Percentiles rank a stretch among this genome's conserved stretches.
These are phyloP conservation scores for Microchrysa polita DNA, from an alignment of 2,888 invertebrate genomes.

Conservation along the genomic window DNA sequence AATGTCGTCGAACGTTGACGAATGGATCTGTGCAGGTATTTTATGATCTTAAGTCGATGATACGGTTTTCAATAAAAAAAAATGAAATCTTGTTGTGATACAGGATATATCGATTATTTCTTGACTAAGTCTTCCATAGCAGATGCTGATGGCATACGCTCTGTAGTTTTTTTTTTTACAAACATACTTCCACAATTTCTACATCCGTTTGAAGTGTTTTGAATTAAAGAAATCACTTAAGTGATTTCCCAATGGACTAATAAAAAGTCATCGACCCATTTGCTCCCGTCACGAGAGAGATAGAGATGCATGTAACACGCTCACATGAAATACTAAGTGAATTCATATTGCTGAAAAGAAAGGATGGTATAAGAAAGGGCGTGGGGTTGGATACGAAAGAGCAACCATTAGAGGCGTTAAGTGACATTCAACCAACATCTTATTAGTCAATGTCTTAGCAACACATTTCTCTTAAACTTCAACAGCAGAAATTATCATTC, in stretches of 20 bases:
- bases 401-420: slow-evolving; percentile 16
- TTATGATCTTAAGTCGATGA: too few species aligned
- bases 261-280: slow-evolving; percentile 43
- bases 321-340: too few species aligned
- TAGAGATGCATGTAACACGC: neutral
- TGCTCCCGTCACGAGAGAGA: slow-evolving; percentile 30
- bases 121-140: too few species aligned
- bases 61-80: too few species aligned
- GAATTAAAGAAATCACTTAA: slow-evolving; percentile 47
- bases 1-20: too few species aligned
- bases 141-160: slow-evolving; percentile 16
- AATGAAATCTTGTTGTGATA: too few species aligned
- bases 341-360: neutral
- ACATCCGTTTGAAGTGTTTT: slow-evolving; percentile 35
- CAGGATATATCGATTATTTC: too few species aligned
- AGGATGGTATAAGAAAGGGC: neutral
- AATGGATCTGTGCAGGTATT: too few species aligned
- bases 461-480: too few species aligned
- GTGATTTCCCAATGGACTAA: slow-evolving; percentile 49
- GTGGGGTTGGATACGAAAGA: neutral
- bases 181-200: neutral
- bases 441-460: slow-evolving; percentile 21
- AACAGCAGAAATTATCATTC: too few species aligned
- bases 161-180: neutral
- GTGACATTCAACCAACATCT: slow-evolving; percentile 15